A percentile compares a stretch with the other conserved stretches of the same genome.
These are phyloP conservation scores for Xyliphius kryptos DNA, from an alignment of 2,113 vertebrate species.

Conservation along the genomic window DNA sequence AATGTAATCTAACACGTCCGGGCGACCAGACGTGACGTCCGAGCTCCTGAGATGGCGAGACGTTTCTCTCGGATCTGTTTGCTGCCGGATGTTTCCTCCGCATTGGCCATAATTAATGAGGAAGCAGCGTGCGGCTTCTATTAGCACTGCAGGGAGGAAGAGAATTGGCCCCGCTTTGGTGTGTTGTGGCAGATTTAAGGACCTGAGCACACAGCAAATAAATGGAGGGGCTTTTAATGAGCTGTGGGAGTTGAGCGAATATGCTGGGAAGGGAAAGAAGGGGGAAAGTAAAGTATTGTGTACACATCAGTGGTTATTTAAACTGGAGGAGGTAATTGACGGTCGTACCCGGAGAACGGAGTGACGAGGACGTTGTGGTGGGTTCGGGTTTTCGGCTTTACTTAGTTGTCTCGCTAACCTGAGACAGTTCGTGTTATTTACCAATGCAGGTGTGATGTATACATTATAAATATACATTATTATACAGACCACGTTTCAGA, in stretches of 20 bases:
- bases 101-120: conserved; percentile 90
- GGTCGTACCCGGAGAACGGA: no score
- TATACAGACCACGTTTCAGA: no score
- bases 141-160: conserved; percentile 87
- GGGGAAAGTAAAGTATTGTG: conserved; percentile 63
- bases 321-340: conserved; percentile 72
- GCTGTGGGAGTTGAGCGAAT: conserved; percentile 66
- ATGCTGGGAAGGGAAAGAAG: conserved; percentile 50
- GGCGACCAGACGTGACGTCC: no score
- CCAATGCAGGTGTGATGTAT: no score
- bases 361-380: no score
- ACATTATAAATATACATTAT: no score
- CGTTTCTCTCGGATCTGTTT: no score
- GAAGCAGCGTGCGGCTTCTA: conserved; percentile 80
- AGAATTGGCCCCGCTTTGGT: conserved; percentile 80
- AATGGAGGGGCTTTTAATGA: conserved; percentile 85
- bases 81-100: conserved; percentile 73
- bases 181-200: conserved; percentile 76
- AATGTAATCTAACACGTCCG: no score
- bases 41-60: no score
- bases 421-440: no score
- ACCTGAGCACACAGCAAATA: conserved; percentile 80
- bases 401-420: no score
- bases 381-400: no score
- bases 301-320: conserved; percentile 71